Evolutionary conservation across 2,113 vertebrate genomes (phyloP).

Genomic region (Blennius ocellaris): DNA sequence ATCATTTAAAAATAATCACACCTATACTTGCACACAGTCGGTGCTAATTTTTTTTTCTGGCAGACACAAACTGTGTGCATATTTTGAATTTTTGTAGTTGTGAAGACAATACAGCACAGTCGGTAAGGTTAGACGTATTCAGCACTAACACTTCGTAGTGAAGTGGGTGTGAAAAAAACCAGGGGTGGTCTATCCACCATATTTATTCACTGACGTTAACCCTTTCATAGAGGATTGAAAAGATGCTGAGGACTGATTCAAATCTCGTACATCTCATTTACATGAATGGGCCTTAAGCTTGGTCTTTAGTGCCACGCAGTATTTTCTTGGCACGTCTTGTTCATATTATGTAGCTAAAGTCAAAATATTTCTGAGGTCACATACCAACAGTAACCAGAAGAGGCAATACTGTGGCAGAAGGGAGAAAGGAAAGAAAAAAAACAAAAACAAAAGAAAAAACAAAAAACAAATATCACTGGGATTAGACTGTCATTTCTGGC

Average conservation of each 20-base stretch:
- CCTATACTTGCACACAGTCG: neutral
- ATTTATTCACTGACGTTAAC: conserved; percentile 54
- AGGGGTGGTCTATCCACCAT: conserved; percentile 21
- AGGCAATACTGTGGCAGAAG: too few species aligned
- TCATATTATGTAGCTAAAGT: conserved; percentile 13
- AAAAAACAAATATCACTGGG: conserved; percentile 42
- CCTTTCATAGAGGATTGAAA: conserved; percentile 26
- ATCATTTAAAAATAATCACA: conserved; percentile 10
- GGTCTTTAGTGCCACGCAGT: neutral
- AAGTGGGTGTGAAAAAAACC: conserved; percentile 61
- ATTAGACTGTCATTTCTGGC: conserved; percentile 54
- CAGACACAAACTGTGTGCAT: conserved; percentile 31
- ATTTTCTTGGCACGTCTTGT: conserved; percentile 9
- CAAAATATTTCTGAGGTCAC: conserved; percentile 42
- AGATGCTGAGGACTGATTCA: conserved; percentile 11
- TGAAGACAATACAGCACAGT: conserved; percentile 52
- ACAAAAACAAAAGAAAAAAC: too few species aligned
- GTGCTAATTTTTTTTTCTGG: conserved; percentile 3
- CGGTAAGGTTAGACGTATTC: conserved; percentile 40
- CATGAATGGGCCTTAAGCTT: neutral
- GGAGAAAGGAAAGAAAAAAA: too few species aligned
- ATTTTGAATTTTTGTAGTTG: conserved; percentile 55
- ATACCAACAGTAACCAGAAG: too few species aligned
- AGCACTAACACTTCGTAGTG: conserved; percentile 33
- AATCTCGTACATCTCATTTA: conserved; percentile 27